Evolutionary conservation across 2,113 vertebrate species (phyloP).

Genomic region (Budorcas taxicolor): DNA sequence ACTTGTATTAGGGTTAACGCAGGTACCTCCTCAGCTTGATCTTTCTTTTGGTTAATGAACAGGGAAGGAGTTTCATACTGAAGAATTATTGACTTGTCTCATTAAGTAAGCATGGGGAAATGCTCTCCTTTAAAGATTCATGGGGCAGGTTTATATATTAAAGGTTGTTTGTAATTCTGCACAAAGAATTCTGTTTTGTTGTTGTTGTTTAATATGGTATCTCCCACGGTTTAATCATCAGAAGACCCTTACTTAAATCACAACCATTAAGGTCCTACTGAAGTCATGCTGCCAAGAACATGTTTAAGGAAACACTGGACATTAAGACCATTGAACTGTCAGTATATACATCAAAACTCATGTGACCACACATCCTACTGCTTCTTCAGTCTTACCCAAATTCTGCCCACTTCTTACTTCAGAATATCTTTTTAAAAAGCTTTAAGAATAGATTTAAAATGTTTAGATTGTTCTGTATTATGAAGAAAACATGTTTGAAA

Average conservation of each 20-base stretch:
- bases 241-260: not conserved
- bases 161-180: not conserved
- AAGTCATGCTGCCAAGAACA: not conserved
- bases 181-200: not conserved
- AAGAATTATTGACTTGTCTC: not conserved
- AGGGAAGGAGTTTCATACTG: not conserved
- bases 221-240: not conserved
- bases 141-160: not conserved
- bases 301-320: not conserved
- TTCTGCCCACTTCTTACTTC: not conserved
- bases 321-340: not conserved
- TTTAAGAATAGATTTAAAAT: not conserved
- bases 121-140: not conserved
- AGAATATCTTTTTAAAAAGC: not conserved
- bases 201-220: not conserved
- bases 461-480: not conserved
- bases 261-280: no score
- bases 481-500: not conserved
- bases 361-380: no score
- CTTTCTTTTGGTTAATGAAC: not conserved
- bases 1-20: not conserved
- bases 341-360: not conserved
- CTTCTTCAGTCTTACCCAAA: not conserved
- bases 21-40: not conserved
- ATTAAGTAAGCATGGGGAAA: not conserved